Evolutionary conservation across 2,888 invertebrate genomes (phyloP).

Genomic region (Philonicus albiceps): DNA sequence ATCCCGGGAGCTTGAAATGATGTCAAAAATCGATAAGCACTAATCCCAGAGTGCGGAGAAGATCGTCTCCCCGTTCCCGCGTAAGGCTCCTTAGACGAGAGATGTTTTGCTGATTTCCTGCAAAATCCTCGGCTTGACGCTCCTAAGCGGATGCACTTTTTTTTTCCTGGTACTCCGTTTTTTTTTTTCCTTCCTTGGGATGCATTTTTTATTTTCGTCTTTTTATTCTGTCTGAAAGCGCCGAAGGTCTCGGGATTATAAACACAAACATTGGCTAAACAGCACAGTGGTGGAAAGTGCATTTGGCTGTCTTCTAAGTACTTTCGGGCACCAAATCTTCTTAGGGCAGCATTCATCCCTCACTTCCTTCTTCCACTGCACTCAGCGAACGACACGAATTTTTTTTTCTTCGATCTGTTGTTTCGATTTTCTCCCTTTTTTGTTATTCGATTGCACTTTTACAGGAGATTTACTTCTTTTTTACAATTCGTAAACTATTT

Average conservation of each 20-base stretch:
- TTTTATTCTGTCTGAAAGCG: slow-evolving; percentile 35
- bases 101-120: slow-evolving; percentile 39
- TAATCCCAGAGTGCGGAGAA: not conserved
- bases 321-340: slow-evolving; percentile 37
- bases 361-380: slow-evolving; percentile 38
- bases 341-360: slow-evolving; percentile 35
- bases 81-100: not conserved
- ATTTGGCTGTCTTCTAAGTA: slow-evolving; percentile 37
- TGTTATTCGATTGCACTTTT: not conserved
- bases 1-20: not conserved
- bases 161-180: not conserved
- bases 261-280: slow-evolving; percentile 39
- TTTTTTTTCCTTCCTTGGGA: not conserved
- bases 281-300: slow-evolving; percentile 18
- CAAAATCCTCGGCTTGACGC: slow-evolving; percentile 21
- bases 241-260: slow-evolving; percentile 34
- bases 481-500: not conserved
- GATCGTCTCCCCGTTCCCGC: not conserved
- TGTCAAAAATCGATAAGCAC: slow-evolving; percentile 36
- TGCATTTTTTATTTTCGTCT: not conserved
- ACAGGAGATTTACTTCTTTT: not conserved
- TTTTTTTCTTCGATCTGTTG: not conserved
- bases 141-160: slow-evolving; percentile 36
- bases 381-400: not conserved
- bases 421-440: not conserved